Base-by-base conservation (phyloP, 1,140 invertebrate species). In the Anoplophora glabripennis region DNA sequence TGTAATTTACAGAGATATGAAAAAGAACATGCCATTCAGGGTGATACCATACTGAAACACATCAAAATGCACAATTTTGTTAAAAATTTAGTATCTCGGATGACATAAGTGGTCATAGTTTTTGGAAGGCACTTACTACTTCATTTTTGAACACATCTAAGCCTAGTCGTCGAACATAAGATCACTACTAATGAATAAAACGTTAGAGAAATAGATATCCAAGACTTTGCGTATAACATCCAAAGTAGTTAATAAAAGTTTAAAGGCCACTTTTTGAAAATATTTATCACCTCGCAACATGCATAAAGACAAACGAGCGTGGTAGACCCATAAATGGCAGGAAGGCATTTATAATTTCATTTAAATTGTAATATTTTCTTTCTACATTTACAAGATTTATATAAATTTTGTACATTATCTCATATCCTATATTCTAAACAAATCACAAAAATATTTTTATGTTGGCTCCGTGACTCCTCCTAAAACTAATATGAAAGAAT, bases 351-450 rank as follows among this genome's bases (percentile, higher is more conserved):
- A 66, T 70, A 71, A 72, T 70, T 72, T 61, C 56, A 49, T 68
- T 72, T 70, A 69, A 71, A 69, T 69, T 53, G 60, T 71, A 67
- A 68, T 71, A 69, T 67, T 67, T 65, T 51, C 52, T 63, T 64
- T 64, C 65, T 74, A 72, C 70, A 73, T 72, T 72, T 73, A 74
- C 70, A 71, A 70, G 67, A 71, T 73, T 69, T 70, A 72, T 74
- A 75, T 75, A 74, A 74, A 75, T 73, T 75, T 75, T 75, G 74
- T 75, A 75, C 74, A 75, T 72, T 72, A 72, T 73, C 70, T 66
- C 67, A 72, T 70, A 66, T 60, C 60, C 63, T 70, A 71, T 66
- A 65, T 57, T 67, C 67, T 72, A 75, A 74, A 74, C 69, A 72
- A 75, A 74, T 75, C 71, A 75, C 74, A 75, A 74, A 75, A 75